phyloP scores from a whole-genome alignment of 2,113 vertebrate genomes.

The Lathamus discolor region DNA sequence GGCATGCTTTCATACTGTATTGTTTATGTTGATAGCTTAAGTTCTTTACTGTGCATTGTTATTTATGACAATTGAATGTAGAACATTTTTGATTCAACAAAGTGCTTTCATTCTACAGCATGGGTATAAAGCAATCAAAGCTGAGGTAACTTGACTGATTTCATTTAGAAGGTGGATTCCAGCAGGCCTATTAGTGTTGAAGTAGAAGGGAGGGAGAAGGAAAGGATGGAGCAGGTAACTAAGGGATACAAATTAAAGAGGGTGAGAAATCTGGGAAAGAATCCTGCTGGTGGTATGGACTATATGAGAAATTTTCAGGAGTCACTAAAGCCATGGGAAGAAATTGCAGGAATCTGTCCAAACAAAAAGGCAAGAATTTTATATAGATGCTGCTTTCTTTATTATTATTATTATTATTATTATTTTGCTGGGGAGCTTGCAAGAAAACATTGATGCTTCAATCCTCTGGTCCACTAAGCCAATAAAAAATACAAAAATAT shows the following conservation, averaged over 20 bases:
- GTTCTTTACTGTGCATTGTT: conserved; percentile 67
- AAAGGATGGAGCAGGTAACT: conserved; percentile 84
- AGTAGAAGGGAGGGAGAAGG: conserved; percentile 35
- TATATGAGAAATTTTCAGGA: conserved; percentile 80
- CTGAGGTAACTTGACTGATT: conserved; percentile 56
- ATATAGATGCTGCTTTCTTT: background rate
- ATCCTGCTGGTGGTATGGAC: conserved; percentile 73
- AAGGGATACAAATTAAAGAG: conserved; percentile 86
- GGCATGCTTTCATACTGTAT: conserved; percentile 65
- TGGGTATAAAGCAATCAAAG: conserved; percentile 65
- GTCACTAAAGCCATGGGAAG: conserved; percentile 77
- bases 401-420: too few species aligned
- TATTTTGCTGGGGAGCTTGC: background rate
- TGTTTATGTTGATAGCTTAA: conserved; percentile 77
- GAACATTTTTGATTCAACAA: conserved; percentile 68
- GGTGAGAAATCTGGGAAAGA: conserved; percentile 80
- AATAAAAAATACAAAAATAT: background rate
- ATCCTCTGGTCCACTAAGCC: background rate
- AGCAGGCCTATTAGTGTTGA: conserved; percentile 52
- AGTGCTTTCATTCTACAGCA: conserved; percentile 40
- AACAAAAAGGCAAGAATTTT: conserved; percentile 75
- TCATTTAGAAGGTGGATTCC: conserved; percentile 66
- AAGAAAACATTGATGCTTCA: background rate
- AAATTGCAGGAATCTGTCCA: conserved; percentile 76
- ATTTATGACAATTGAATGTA: conserved; percentile 71